A percentile compares a stretch with the other conserved stretches of the same genome.
phyloP scores from a whole-genome alignment of 2,797 vertebrate species.

The Eleutherodactylus coqui region DNA sequence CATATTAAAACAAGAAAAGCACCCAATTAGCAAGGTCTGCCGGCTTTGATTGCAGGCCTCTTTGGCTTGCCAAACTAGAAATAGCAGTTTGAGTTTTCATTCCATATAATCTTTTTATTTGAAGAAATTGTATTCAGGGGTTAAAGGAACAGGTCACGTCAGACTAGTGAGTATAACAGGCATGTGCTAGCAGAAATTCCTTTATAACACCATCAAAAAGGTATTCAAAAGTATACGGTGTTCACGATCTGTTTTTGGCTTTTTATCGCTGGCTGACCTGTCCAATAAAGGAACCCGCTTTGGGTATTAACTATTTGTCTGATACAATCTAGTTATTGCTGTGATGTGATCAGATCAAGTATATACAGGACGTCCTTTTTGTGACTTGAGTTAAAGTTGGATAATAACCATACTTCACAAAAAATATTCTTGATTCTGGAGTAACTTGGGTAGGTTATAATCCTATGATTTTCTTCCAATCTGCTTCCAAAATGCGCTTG shows the following conservation, averaged over 20 bases:
- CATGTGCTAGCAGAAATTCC: conserved; percentile 33
- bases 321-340: too few species aligned
- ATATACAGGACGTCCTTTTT: neutral
- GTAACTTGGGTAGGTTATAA: neutral
- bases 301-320: neutral
- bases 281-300: neutral
- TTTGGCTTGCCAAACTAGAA: conserved; percentile 46
- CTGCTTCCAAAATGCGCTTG: neutral
- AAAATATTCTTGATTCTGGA: neutral
- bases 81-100: conserved; percentile 53
- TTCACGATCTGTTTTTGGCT: neutral
- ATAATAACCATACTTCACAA: neutral
- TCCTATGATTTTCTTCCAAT: neutral
- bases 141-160: conserved; percentile 53
- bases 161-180: conserved; percentile 28
- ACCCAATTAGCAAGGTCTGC: conserved; percentile 59
- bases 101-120: conserved; percentile 57
- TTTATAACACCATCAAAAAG: conserved; percentile 12
- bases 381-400: neutral
- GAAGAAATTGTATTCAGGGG: conserved; percentile 47
- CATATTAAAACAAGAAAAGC: conserved; percentile 61
- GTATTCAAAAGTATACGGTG: neutral
- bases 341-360: too few species aligned
- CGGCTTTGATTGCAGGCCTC: conserved; percentile 44
- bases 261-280: neutral